Conservation (phyloP, 92 coral and sea anemone genomes). For the Heliopora coerulea region DNA sequence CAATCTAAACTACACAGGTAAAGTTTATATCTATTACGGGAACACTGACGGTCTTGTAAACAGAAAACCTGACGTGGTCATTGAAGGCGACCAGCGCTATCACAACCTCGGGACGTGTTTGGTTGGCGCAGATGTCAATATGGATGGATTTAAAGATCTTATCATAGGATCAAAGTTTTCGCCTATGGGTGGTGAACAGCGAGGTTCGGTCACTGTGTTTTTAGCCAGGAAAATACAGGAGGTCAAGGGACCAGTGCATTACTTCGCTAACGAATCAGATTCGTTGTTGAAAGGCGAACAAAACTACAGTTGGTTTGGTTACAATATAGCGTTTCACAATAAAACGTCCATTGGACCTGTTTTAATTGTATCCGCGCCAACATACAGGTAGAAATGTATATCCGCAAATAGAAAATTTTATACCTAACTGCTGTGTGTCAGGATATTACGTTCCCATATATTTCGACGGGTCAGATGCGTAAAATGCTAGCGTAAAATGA, state of each 20-base stretch:
- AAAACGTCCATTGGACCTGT: slow-evolving; percentile 43
- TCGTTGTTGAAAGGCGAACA: slow-evolving; percentile 77
- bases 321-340: slow-evolving; percentile 50
- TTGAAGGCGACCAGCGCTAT: slow-evolving; percentile 76
- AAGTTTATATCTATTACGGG: slow-evolving; percentile 82
- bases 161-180: slow-evolving; percentile 93
- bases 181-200: slow-evolving; percentile 90
- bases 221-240: slow-evolving; percentile 64
- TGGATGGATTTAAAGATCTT: slow-evolving; percentile 85
- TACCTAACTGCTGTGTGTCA: too few relatives aligned
- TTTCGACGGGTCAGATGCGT: too few relatives aligned
- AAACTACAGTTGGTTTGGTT: slow-evolving; percentile 96
- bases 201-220: slow-evolving; percentile 87
- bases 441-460: too few relatives aligned
- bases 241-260: slow-evolving; percentile 46
- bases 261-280: slow-evolving; percentile 62
- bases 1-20: slow-evolving; percentile 76
- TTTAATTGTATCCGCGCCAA: slow-evolving; percentile 76
- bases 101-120: slow-evolving; percentile 89
- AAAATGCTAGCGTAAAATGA: too few relatives aligned
- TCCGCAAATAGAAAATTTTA: too few relatives aligned
- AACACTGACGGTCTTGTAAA: slow-evolving; percentile 43
- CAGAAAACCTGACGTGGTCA: slow-evolving; percentile 54
- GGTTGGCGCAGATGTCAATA: slow-evolving; percentile 74
- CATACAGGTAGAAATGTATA: slow-evolving; percentile 64